These are phyloP conservation scores for Labeo catla DNA, from an alignment of 2,113 vertebrate genomes.

Conservation along the genomic window DNA sequence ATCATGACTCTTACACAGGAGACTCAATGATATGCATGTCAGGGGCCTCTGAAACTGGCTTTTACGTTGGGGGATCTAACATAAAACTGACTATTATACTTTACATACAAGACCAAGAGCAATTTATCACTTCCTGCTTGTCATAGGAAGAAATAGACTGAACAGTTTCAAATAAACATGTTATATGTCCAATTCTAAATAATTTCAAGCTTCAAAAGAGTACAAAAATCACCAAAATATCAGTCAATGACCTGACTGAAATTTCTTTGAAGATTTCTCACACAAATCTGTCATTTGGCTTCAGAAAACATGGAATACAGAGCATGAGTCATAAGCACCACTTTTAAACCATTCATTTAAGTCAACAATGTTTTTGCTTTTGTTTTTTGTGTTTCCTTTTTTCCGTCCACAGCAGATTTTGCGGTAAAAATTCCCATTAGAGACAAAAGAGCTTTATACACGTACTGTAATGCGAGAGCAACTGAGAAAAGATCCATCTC, in stretches of 20 bases:
- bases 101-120: neutral
- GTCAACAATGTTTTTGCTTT: constrained; percentile 18
- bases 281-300: neutral
- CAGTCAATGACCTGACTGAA: neutral
- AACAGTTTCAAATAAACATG: neutral
- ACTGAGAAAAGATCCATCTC: constrained; percentile 68
- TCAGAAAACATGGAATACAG: neutral
- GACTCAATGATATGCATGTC: constrained; percentile 26
- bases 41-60: neutral
- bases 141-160: neutral
- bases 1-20: constrained; percentile 54
- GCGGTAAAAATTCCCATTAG: constrained; percentile 10
- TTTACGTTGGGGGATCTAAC: neutral
- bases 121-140: neutral
- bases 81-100: neutral
- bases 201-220: neutral
- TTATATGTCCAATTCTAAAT: neutral
- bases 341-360: neutral
- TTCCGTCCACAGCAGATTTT: constrained; percentile 13
- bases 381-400: neutral
- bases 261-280: neutral
- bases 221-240: neutral
- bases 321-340: neutral
- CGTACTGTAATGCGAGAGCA: constrained; percentile 26
- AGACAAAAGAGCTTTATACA: constrained; percentile 44